phyloP scores from a whole-genome alignment of 2,797 vertebrate species.

The Pogonophryne albipinna region DNA sequence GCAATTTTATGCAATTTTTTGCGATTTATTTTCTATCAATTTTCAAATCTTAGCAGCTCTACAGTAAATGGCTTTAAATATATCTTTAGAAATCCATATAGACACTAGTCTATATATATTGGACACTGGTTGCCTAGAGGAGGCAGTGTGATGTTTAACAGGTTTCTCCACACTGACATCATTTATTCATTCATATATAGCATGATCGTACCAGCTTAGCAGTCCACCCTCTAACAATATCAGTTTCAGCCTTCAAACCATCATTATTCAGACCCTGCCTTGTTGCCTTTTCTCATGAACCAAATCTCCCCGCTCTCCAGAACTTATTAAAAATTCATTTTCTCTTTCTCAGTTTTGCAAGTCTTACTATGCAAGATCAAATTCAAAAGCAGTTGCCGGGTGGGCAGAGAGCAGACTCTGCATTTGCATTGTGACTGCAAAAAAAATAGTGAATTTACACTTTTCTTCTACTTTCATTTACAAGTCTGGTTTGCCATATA shows the following conservation, averaged over 20 bases:
- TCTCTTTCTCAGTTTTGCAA: conserved; percentile 9
- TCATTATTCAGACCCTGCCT: conserved; percentile 13
- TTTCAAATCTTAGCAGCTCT: too few relatives aligned
- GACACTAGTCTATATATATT: too few relatives aligned
- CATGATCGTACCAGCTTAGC: not conserved
- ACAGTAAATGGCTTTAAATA: not conserved
- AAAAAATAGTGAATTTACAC: not conserved
- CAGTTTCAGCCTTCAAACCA: conserved; percentile 2
- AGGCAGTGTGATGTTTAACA: not conserved
- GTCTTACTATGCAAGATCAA: not conserved
- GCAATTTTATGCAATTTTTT: too few relatives aligned
- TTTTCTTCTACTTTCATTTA: not conserved
- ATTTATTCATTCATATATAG: not conserved
- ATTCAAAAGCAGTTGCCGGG: conserved; percentile 16
- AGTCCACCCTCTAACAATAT: conserved; percentile 3
- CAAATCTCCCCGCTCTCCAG: not conserved
- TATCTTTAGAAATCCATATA: not conserved
- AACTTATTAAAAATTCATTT: conserved; percentile 28
- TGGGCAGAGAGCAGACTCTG: conserved; percentile 17
- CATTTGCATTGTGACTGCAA: not conserved
- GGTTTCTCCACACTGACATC: not conserved
- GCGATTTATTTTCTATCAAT: too few relatives aligned
- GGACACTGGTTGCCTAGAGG: not conserved
- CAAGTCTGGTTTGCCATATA: not conserved
- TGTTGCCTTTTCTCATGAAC: conserved; percentile 3